Evolutionary conservation across 2,888 invertebrate species (phyloP).

Genomic region (Chesias legatella): DNA sequence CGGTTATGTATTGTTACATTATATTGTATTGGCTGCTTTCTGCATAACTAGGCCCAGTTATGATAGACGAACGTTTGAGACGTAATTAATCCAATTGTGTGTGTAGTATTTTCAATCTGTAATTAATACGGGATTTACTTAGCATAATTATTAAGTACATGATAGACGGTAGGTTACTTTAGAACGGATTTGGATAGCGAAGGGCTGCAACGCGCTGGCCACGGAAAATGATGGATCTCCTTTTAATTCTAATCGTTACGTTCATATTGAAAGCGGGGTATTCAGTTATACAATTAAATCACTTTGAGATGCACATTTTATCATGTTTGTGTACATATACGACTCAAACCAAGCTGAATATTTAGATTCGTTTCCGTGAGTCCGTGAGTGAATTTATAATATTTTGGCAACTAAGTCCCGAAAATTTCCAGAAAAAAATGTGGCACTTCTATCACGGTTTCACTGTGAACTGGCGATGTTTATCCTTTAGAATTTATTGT

Average conservation of each 20-base stretch:
- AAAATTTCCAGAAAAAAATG: too few relatives aligned
- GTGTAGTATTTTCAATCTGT: conserved; percentile 24
- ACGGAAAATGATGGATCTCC: conserved; percentile 55
- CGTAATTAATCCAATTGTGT: conserved; percentile 17
- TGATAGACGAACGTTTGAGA: conserved; percentile 10
- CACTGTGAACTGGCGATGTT: conserved; percentile 9
- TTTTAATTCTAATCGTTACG: conserved; percentile 44
- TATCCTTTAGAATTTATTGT: conserved; percentile 41
- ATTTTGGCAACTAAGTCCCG: too few relatives aligned
- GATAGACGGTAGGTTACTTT: conserved; percentile 38
- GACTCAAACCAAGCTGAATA: too few relatives aligned
- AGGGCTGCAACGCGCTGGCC: conserved; percentile 32
- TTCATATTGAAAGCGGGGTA: conserved; percentile 15
- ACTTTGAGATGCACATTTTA: too few relatives aligned
- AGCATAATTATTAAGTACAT: conserved; percentile 72
- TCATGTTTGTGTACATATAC: too few relatives aligned
- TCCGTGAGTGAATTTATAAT: too few relatives aligned
- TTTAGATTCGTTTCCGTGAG: too few relatives aligned
- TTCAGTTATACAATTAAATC: neutral
- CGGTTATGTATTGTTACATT: too few relatives aligned
- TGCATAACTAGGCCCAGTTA: too few relatives aligned
- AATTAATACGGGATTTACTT: conserved; percentile 39
- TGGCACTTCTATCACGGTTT: neutral
- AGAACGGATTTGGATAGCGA: conserved; percentile 35
- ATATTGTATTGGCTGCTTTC: too few relatives aligned